Base-by-base conservation (phyloP, 1,140 invertebrate genomes). In the Drosophila baimaii region DNA sequence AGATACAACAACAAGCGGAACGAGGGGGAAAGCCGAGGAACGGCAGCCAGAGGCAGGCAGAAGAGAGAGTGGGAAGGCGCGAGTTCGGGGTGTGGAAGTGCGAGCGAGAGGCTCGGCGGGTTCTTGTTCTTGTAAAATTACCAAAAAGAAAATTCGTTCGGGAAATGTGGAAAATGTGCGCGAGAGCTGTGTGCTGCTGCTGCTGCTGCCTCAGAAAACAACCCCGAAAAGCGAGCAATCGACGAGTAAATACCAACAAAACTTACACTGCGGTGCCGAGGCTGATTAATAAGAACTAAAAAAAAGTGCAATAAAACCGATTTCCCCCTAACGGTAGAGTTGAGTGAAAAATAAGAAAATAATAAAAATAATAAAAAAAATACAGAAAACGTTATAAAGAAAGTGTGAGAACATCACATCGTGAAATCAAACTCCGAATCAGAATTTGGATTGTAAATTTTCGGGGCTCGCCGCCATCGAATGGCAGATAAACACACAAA, bases 111-210 rank as follows among this genome's bases (percentile, higher is more conserved):
- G 19, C 65, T 63, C 58, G 51, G 78, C 68, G 57, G 70, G 69
- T 85, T 85, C 81, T 85, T 86, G 83, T 83, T 86, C 83, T 86
- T 86, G 84, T 86, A 86, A 86, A 88, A 88, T 86, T 86, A 88
- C 83, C 83, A 79, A 86, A 83, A 86, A 83, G 84, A 86, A 86
- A 86, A 77, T 82, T 86, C 83, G 81, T 86, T 86, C 76, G 83
- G 83, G 78, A 86, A 88, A 86, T 86, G 83, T 81, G 81, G 81
- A 88, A 84, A 85, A 80, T 89, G 83, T 83, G 83, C 65, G 74
- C 75, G 75, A 78, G 83, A 70, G 80, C 79, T n/a, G n/a, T n/a
- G n/a, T 69, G 82, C 51, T 64, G 83, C 79, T 72, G 84, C 51
- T 69, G 82, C 51, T 64, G 83, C 79, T 72, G 84, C 51, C 51